A percentile compares a stretch with the other conserved stretches of the same genome.
These are phyloP conservation scores for Gallinago undulata DNA, from an alignment of 2,113 vertebrate species.

Conservation along the genomic window DNA sequence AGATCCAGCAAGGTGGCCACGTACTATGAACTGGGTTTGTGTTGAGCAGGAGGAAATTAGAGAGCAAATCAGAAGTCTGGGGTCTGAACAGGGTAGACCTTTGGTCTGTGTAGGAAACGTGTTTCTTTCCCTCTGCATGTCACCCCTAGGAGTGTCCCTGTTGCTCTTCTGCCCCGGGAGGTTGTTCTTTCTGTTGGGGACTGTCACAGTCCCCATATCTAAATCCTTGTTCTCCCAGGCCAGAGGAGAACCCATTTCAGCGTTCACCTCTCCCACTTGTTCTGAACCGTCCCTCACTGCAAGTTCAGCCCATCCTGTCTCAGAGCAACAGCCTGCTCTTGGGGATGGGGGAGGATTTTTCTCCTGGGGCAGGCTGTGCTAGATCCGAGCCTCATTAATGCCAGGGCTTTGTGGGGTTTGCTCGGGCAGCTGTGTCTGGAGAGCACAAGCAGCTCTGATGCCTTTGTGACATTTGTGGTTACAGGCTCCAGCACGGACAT, in stretches of 20 bases:
- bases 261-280: neutral
- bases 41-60: neutral
- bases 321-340: neutral
- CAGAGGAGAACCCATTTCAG: neutral
- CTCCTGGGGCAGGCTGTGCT: neutral
- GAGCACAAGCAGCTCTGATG: neutral
- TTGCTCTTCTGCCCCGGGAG: neutral
- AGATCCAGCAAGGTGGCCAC: neutral
- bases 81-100: neutral
- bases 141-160: neutral
- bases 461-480: neutral
- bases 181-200: neutral
- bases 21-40: neutral
- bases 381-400: neutral
- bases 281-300: neutral
- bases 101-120: neutral
- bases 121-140: neutral
- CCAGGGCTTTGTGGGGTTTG: neutral
- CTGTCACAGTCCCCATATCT: accelerated
- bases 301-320: accelerated
- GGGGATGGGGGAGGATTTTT: neutral
- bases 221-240: neutral
- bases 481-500: constrained; percentile 96
- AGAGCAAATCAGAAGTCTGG: neutral
- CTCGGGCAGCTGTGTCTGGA: neutral